These are phyloP conservation scores for Andrena bicolor DNA, from an alignment of 2,888 invertebrate species.

Conservation along the genomic window DNA sequence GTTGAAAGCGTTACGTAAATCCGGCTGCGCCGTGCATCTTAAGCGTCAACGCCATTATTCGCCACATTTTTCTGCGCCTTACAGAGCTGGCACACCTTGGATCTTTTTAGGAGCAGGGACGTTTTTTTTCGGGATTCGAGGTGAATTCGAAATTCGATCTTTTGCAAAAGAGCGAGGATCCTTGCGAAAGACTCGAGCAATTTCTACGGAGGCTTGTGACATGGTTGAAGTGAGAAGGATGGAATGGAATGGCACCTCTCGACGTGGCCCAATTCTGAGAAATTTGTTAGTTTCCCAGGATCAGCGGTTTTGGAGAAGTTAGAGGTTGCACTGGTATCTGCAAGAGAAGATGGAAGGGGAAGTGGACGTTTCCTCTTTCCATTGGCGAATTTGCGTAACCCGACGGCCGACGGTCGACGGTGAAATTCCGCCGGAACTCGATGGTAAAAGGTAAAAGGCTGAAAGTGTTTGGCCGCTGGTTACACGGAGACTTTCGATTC, in stretches of 20 bases:
- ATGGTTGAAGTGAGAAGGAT: neutral
- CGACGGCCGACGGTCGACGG: neutral
- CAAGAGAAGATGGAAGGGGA: neutral
- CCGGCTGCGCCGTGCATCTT: neutral
- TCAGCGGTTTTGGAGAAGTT: too few species aligned
- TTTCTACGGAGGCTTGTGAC: neutral
- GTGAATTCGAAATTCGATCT: neutral
- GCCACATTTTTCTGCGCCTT: neutral
- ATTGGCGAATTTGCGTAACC: neutral
- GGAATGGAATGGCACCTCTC: too few species aligned
- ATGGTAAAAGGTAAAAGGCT: slow-evolving; percentile 65
- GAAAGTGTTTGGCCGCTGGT: slow-evolving; percentile 67
- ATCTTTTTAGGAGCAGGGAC: neutral
- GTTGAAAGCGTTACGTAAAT: slow-evolving; percentile 30
- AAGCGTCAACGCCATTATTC: neutral
- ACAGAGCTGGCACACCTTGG: neutral
- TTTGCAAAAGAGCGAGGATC: neutral
- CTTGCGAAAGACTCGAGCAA: neutral
- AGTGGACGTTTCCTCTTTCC: neutral
- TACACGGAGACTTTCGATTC: slow-evolving; percentile 69
- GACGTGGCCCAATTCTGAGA: too few species aligned
- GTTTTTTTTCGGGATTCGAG: neutral
- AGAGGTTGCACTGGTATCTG: too few species aligned
- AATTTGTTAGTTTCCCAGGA: too few species aligned
- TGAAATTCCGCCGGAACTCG: slow-evolving; percentile 64